These are phyloP conservation scores for Mormyrus proboscirostris DNA, from an alignment of 2,797 vertebrate species.

Conservation along the genomic window DNA sequence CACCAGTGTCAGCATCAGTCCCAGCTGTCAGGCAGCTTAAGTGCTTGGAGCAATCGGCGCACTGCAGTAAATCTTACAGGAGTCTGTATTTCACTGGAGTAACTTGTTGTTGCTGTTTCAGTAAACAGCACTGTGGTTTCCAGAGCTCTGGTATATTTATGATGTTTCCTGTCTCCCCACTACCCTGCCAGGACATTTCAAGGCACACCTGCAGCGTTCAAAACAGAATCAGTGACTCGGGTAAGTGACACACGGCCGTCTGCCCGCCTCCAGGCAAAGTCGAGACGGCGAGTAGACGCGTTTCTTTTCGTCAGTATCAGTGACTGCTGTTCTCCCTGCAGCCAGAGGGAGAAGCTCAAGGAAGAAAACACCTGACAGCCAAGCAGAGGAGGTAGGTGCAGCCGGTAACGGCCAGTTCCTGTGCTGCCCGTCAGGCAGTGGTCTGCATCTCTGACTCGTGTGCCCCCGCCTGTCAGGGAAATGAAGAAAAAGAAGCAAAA, in stretches of 20 bases:
- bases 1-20: not conserved
- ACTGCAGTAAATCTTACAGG: not conserved
- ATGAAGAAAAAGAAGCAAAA: slow-evolving; percentile 86
- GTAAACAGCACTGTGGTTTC: not conserved
- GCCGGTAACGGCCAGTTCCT: not conserved
- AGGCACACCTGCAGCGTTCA: slow-evolving; percentile 52
- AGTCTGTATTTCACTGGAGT: not conserved
- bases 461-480: slow-evolving; percentile 59
- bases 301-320: not conserved
- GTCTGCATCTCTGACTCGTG: not conserved
- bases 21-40: not conserved
- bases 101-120: not conserved
- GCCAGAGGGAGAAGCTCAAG: slow-evolving; percentile 61
- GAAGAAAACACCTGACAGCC: slow-evolving; percentile 79
- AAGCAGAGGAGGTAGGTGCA: slow-evolving; percentile 81
- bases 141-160: not conserved
- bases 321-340: slow-evolving; percentile 46
- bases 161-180: not conserved
- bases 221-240: slow-evolving; percentile 56
- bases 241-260: slow-evolving; percentile 41
- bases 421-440: not conserved
- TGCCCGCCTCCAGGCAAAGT: not conserved
- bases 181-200: slow-evolving; percentile 45
- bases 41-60: not conserved
- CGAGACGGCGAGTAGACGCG: not conserved